Conservation (phyloP, 37 sponge, comb jelly and placozoan species). For the Bolinopsis microptera region DNA sequence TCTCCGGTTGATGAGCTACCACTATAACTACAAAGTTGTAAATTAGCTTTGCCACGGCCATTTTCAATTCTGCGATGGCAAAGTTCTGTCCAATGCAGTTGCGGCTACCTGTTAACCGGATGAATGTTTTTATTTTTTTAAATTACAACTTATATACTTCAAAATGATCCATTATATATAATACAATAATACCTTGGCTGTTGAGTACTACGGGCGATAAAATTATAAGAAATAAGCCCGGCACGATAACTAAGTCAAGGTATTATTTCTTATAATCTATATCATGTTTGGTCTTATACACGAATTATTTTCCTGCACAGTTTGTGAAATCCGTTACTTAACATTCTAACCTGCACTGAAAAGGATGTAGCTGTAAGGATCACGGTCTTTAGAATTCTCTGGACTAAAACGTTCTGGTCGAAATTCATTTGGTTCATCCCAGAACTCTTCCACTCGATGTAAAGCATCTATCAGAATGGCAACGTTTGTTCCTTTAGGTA, state of each 20-base stretch:
- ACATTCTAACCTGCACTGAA: conserved; percentile 8
- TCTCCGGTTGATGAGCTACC: background rate
- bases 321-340: too few species aligned
- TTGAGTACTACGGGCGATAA: too few species aligned
- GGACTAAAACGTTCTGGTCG: conserved; percentile 1
- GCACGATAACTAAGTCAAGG: too few species aligned
- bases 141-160: too few species aligned
- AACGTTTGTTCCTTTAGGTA: background rate
- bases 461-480: background rate
- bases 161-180: too few species aligned
- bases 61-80: background rate
- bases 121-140: too few species aligned
- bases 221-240: too few species aligned
- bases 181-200: too few species aligned
- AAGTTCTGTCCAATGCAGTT: conserved; percentile 25
- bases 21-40: background rate
- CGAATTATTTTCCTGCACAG: too few species aligned
- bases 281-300: too few species aligned
- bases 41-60: background rate
- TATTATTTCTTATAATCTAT: too few species aligned
- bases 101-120: background rate
- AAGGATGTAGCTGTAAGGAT: background rate
- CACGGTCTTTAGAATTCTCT: background rate
- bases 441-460: background rate
- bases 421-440: background rate